Percentiles rank a stretch among this genome's conserved stretches.
These are phyloP conservation scores for Egretta garzetta DNA, from an alignment of 2,113 vertebrate species.

Conservation along the genomic window DNA sequence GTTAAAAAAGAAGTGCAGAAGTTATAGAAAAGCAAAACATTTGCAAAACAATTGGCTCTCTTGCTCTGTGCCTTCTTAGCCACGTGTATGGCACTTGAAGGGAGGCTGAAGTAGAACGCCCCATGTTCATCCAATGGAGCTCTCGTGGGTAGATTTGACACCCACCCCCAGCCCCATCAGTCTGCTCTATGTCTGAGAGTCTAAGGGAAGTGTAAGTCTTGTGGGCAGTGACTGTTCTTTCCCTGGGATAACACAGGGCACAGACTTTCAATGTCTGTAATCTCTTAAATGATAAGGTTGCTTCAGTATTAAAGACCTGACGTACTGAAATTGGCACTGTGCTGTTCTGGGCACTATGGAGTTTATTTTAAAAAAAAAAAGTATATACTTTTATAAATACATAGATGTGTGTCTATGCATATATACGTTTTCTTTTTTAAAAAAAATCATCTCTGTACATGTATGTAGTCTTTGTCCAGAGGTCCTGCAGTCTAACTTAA, in stretches of 20 bases:
- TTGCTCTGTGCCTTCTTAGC: background rate
- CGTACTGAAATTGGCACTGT: background rate
- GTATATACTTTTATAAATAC: background rate
- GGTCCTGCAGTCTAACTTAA: background rate
- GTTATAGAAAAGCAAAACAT: background rate
- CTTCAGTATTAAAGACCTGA: background rate
- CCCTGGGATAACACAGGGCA: background rate
- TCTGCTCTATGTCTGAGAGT: background rate
- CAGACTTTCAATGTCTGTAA: background rate
- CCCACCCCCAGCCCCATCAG: background rate
- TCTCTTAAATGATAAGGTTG: background rate
- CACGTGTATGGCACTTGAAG: accelerated
- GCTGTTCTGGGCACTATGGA: background rate
- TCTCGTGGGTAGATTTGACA: background rate
- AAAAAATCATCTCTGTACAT: background rate
- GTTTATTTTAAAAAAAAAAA: background rate
- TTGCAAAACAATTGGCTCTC: background rate
- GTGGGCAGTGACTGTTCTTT: background rate
- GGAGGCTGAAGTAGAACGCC: background rate
- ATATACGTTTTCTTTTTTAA: background rate
- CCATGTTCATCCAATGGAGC: background rate
- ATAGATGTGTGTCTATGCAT: background rate
- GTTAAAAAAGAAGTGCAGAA: background rate
- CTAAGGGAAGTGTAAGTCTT: too few relatives aligned
- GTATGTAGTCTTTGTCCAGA: background rate